These are phyloP conservation scores for Pimephales promelas DNA, from an alignment of 2,113 vertebrate genomes.

Conservation along the genomic window DNA sequence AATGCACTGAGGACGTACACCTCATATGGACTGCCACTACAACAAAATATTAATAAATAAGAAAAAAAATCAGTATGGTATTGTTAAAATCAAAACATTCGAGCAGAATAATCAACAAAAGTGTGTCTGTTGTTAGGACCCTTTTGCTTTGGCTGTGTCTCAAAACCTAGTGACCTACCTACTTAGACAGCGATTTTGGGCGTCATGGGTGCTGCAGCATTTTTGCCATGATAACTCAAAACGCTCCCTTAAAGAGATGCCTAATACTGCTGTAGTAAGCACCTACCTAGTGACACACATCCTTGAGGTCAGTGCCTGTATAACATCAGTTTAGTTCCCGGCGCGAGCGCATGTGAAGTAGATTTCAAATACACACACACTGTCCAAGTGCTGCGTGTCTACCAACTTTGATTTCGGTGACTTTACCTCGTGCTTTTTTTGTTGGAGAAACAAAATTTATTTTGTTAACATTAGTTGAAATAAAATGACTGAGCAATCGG, in stretches of 20 bases:
- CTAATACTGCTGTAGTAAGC: not conserved
- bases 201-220: not conserved
- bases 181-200: not conserved
- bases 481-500: constrained; percentile 75
- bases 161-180: not conserved
- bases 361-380: not conserved
- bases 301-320: constrained; percentile 14
- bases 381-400: not conserved
- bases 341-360: constrained; percentile 31
- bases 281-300: not conserved
- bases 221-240: not conserved
- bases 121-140: not conserved
- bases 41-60: not conserved
- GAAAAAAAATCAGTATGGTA: not conserved
- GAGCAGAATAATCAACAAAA: not conserved
- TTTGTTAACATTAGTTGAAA: not conserved
- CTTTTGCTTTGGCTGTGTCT: not conserved
- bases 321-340: constrained; percentile 12
- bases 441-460: not conserved
- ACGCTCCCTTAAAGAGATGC: too few species aligned
- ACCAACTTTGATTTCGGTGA: not conserved
- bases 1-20: not conserved
- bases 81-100: not conserved
- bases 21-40: not conserved
- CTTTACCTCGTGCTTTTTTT: not conserved